These are phyloP conservation scores for Sphecodes monilicornis DNA, from an alignment of 2,888 invertebrate genomes.

Conservation along the genomic window DNA sequence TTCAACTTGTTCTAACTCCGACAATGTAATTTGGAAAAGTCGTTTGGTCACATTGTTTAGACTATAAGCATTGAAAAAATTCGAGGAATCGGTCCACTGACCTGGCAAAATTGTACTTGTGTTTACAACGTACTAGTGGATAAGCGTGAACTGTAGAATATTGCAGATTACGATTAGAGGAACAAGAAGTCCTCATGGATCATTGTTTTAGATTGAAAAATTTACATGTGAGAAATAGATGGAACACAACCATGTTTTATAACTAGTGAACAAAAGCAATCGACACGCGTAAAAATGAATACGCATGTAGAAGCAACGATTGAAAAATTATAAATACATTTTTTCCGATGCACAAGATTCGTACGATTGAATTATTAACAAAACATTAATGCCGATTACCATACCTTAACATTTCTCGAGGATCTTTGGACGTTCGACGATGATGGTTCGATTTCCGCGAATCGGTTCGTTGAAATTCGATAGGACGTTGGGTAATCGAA, in stretches of 20 bases:
- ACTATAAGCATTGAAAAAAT: neutral
- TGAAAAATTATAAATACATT: no score
- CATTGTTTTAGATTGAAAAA: neutral
- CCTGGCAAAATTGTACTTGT: neutral
- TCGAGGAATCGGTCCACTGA: neutral
- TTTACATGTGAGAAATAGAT: no score
- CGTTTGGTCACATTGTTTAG: neutral
- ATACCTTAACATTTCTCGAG: slow-evolving; percentile 5
- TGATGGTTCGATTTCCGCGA: neutral
- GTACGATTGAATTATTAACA: no score
- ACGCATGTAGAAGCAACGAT: no score
- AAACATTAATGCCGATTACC: slow-evolving; percentile 12
- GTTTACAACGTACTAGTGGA: neutral
- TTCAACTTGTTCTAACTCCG: slow-evolving; percentile 1
- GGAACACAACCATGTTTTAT: no score
- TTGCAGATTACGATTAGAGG: neutral
- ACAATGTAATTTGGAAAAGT: neutral
- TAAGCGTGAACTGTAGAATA: neutral
- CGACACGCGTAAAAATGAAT: no score
- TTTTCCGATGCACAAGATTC: no score
- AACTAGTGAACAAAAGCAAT: no score
- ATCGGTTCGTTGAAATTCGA: neutral
- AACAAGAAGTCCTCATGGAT: neutral
- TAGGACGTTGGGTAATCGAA: neutral
- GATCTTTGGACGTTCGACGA: neutral